phyloP scores from a whole-genome alignment of 2,797 vertebrate genomes.

The Eulemur albifrons region DNA sequence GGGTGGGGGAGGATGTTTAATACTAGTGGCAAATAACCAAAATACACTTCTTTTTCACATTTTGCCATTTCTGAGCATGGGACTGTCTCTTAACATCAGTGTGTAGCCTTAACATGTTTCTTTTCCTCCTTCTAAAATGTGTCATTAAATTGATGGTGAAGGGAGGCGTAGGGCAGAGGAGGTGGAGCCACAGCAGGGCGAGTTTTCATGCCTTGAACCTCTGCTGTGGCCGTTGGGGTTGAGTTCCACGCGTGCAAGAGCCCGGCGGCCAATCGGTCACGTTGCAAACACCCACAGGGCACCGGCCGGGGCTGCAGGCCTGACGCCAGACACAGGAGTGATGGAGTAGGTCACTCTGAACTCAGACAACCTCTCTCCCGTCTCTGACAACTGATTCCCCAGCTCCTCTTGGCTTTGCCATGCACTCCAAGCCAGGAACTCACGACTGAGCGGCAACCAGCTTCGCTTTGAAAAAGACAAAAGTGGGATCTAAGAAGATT shows the following conservation, averaged over 20 bases:
- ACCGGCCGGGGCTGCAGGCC: neutral
- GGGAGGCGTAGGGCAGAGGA: neutral
- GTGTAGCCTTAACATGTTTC: neutral
- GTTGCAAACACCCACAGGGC: too few species aligned
- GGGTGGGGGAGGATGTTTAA: neutral
- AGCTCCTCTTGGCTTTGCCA: neutral
- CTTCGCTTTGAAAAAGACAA: neutral
- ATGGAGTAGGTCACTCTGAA: neutral
- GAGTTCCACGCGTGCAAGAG: neutral
- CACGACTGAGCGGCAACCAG: neutral
- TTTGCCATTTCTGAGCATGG: neutral
- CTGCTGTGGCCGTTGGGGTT: neutral
- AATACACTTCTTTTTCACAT: neutral
- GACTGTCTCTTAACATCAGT: neutral
- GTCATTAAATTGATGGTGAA: fast-evolving
- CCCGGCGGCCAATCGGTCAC: fast-evolving
- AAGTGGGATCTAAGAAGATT: neutral
- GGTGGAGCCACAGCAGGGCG: neutral
- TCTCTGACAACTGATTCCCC: neutral
- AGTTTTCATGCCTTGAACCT: neutral
- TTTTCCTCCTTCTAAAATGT: neutral
- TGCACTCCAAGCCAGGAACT: neutral
- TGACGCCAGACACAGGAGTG: fast-evolving
- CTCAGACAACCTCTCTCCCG: neutral
- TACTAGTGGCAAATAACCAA: neutral